Evolutionary conservation across 2,113 vertebrate genomes (phyloP), one percentile per base, ranked within the genome.

Genomic region (Prinia subflava): DNA sequence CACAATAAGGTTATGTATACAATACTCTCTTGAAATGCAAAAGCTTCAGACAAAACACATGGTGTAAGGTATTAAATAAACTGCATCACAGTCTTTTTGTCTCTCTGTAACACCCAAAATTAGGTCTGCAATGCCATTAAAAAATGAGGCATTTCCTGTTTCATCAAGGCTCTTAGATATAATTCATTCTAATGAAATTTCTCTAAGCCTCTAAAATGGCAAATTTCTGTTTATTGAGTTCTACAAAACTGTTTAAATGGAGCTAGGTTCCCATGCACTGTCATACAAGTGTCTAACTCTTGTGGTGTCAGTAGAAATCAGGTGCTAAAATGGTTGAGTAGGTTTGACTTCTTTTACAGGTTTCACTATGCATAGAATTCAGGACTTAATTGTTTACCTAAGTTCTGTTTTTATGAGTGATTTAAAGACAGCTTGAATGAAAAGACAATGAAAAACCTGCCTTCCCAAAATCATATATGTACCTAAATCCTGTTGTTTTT

Each of bases 131-230:
- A 64, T 78, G 56, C 35, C 37, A 35, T 57, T 39, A 69, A 71
- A 20, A 87, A 82, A 42, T 1, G 25, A 88, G 23, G 13, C 15
- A 53, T 73, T 69, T 92, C 23, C 31, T 79, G 15, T 83, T 75
- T 53, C 17, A 37, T 56, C 37, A 81, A 47, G 37, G 31, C 33
- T 94, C 77, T 95, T 68, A 60, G 92, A 70, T 87, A n/a, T 22
- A 87, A 89, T 95, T 96, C 52, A 93, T 96, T 96, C 79, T 89
- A 89, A 88, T 88, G 56, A 92, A 89, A 87, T 92, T 46, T 87
- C 68, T 52, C 86, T 87, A 87, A 75, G 47, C 62, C 87, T 92
- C 56, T 83, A 89, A 94, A 93, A 89, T 95, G 81, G 82, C 60
- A 95, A 80, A 91, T 79, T 86, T 93, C 78, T 89, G 62, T 91